Conservation (phyloP, 2,113 vertebrate genomes). For the Crocuta crocuta region DNA sequence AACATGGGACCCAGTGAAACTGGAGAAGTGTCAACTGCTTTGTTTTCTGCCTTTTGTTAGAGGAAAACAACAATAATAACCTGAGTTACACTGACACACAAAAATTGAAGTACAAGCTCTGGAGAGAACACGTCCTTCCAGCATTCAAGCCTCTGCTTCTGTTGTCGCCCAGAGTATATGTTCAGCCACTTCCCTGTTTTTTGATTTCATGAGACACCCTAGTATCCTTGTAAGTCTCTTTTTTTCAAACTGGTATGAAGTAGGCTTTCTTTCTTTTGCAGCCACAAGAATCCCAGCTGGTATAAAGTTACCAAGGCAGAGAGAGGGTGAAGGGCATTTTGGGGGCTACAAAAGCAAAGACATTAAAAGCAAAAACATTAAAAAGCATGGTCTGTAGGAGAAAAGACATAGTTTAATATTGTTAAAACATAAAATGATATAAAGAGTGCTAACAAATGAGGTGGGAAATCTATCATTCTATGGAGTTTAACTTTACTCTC, state of each 20-base stretch:
- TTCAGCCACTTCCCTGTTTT: not conserved
- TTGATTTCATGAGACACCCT: not conserved
- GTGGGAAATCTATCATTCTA: not conserved
- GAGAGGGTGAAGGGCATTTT: not conserved
- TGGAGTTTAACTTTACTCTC: not conserved
- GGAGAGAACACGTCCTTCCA: not conserved
- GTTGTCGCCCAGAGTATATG: not conserved
- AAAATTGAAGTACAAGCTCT: not conserved
- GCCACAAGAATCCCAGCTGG: not conserved
- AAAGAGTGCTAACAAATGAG: not conserved
- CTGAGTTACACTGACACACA: not conserved
- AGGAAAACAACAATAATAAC: not conserved
- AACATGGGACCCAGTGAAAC: not conserved
- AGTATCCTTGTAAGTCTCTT: not conserved
- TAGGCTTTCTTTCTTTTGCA: slow-evolving; percentile 20
- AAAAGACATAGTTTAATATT: not conserved
- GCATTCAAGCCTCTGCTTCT: not conserved
- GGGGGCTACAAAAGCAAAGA: not conserved
- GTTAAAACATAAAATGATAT: not conserved
- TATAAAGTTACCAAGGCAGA: not conserved
- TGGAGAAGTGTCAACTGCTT: not conserved
- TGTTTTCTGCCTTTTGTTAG: not conserved
- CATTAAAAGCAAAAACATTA: not conserved
- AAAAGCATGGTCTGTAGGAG: not conserved
- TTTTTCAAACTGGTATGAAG: not conserved